phyloP scores from a whole-genome alignment of 2,888 invertebrate species.

The Drosophila barbarae region DNA sequence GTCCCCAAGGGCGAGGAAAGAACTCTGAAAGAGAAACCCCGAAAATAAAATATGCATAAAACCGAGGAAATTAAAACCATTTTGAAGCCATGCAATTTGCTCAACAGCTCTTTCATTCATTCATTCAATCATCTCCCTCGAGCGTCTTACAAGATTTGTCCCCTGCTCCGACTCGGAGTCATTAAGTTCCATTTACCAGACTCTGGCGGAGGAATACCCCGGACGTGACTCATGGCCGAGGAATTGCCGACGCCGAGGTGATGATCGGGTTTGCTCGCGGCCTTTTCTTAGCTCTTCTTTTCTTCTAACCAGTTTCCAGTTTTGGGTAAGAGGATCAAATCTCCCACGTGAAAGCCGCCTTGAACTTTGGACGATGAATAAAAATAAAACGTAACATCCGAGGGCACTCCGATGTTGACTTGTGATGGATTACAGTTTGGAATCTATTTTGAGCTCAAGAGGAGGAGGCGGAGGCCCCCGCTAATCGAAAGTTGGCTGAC shows the following conservation, averaged over 20 bases:
- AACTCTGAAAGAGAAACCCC: constrained; percentile 1
- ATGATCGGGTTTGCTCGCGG: constrained; percentile 2
- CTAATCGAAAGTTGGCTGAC: constrained; percentile 36
- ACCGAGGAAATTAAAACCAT: constrained; percentile 44
- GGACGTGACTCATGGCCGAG: constrained; percentile 59
- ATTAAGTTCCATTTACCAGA: constrained; percentile 32
- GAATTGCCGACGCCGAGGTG: constrained; percentile 19
- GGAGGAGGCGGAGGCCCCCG: constrained; percentile 27
- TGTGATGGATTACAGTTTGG: constrained; percentile 54
- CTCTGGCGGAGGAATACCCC: constrained; percentile 59
- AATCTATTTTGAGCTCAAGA: neutral
- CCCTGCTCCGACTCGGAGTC: constrained; percentile 1
- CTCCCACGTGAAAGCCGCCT: constrained; percentile 30
- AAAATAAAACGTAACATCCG: constrained; percentile 4
- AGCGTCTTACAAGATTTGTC: constrained; percentile 9
- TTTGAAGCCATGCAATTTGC: constrained; percentile 28
- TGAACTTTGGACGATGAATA: constrained; percentile 40
- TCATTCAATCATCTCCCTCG: constrained; percentile 8
- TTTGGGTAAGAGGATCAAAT: constrained; percentile 13
- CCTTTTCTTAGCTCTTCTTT: constrained; percentile 16
- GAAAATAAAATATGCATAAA: constrained; percentile 49
- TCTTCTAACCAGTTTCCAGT: constrained; percentile 43
- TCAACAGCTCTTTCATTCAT: constrained; percentile 13
- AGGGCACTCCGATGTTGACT: constrained; percentile 27
- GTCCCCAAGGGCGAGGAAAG: constrained; percentile 16